Base-by-base conservation (phyloP, 2,797 vertebrate species). In the Malacoraja senta region DNA sequence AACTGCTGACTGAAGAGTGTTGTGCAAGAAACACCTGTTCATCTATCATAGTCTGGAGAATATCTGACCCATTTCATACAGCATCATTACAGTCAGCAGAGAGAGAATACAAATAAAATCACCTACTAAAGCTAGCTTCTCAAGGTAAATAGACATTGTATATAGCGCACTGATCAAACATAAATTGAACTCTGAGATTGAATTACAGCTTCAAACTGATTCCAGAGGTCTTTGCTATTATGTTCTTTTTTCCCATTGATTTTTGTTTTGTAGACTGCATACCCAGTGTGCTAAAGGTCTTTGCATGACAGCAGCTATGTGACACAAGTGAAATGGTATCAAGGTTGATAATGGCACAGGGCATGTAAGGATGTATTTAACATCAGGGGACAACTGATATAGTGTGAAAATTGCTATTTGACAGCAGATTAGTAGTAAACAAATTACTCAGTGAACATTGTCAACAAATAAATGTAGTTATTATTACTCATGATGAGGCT, bases 381-480 rank as follows among this genome's bases (percentile, higher is more conserved):
- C 38, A 92, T 63, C 26, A 8, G 12, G 90, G 12, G 24, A 58
- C 9, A 19, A 35, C n/a, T 88, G 81, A 84, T 91, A 71, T 38
- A 71, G 88, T n/a, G 17, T 90, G 35, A 32, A 90, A 61, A n/a
- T 38, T 74, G 72, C 68, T 92, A 7, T 76, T 76, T 92, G 90
- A 76, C 38, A 92, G 90, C 90, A 92, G 38, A 58, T 53, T 76
- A 92, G 4, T 24, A 58, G 71, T 76, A 92, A 76, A 92, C 12
- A 92, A 92, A 76, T 58, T 92, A 92, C 53, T 74, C 29, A 24
- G 38, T 76, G 38, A 76, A 72, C 10, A 91, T 29, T 74, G 21
- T 92, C 90, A 92, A 72, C 24, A 92, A 53, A 92, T 76, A 53
- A 76, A 58, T 72, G 38, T 13, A 74, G 71, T n/a, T 76, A 92